Evolutionary conservation across 2,113 vertebrate species (phyloP).

Genomic region (Chamaea fasciata): DNA sequence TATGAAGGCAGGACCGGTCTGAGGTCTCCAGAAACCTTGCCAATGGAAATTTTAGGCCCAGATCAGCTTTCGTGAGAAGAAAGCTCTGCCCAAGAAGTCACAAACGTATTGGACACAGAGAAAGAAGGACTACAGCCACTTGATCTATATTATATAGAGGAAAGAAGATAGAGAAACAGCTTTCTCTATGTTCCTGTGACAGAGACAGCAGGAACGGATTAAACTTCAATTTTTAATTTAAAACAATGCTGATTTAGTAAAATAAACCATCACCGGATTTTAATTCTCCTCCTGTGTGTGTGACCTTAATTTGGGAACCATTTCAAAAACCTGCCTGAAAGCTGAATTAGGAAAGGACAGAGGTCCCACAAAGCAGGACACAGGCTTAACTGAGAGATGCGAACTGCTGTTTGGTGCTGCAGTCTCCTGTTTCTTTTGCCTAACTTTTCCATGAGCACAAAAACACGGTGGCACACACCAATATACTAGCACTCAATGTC

Average conservation of each 20-base stretch:
- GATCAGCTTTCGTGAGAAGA: not conserved
- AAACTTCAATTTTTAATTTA: not conserved
- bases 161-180: not conserved
- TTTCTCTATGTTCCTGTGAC: not conserved
- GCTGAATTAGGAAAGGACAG: not conserved
- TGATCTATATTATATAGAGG: not conserved
- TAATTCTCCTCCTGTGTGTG: not conserved
- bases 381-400: not conserved
- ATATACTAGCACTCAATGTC: not conserved
- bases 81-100: not conserved
- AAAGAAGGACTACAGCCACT: not conserved
- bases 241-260: not conserved
- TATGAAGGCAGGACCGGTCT: not conserved
- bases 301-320: not conserved
- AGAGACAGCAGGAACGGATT: not conserved
- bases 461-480: not conserved
- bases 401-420: not conserved
- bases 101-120: not conserved
- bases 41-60: not conserved
- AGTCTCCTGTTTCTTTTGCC: not conserved
- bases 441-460: not conserved
- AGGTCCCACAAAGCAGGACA: accelerated
- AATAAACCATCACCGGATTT: not conserved
- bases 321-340: not conserved
- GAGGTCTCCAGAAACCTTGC: not conserved